Base-by-base conservation (phyloP, 2,888 invertebrate species). In the Phorcus lineatus region DNA sequence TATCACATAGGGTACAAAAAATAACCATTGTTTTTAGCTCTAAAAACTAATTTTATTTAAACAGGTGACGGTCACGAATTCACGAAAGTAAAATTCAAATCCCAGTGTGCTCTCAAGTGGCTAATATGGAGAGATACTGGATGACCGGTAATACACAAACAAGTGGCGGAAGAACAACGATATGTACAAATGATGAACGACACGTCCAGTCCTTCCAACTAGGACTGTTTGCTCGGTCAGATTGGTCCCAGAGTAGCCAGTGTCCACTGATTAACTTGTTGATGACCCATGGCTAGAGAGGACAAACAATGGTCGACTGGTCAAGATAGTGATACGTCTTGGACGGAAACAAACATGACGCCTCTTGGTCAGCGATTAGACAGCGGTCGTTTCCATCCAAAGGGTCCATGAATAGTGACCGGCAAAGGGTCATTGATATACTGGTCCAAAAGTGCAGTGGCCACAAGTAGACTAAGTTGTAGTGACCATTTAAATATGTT, bases 201-300 rank as follows among this genome's bases (percentile, higher is more conserved):
- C 70, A 70, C 40, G 70, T 70, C 70, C 28, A 70, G n/a, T 36
- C 17, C 70, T 36, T 70, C 36, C 36, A 31, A 36, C 28, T 31
- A 70, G 36, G 70, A 28, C 19, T 70, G 40, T 70, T 70, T 70
- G 36, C 40, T 31, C 40, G 28, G 31, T 36, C 31, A 31, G 70
- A 70, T 70, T 70, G 70, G 36, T 70, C 36, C 36, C n/a, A 70
- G 70, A 70, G 70, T 70, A 40, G 70, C 70, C 70, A 70, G 70
- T 70, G 70, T 70, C 70, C 40, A 70, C 70, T 70, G 70, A 70
- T 70, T 70, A 70, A 70, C 70, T 70, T 70, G 70, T 70, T 70
- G 40, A 70, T 70, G 70, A 70, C 70, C 70, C 70, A 36, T 70
- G 70, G 70, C 70, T 19, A 70, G 31, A 19, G 40, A 70, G 70